Percentiles rank a stretch among this genome's conserved stretches.
These are phyloP conservation scores for Lerista edwardsae DNA, from an alignment of 2,797 vertebrate species.

Conservation along the genomic window DNA sequence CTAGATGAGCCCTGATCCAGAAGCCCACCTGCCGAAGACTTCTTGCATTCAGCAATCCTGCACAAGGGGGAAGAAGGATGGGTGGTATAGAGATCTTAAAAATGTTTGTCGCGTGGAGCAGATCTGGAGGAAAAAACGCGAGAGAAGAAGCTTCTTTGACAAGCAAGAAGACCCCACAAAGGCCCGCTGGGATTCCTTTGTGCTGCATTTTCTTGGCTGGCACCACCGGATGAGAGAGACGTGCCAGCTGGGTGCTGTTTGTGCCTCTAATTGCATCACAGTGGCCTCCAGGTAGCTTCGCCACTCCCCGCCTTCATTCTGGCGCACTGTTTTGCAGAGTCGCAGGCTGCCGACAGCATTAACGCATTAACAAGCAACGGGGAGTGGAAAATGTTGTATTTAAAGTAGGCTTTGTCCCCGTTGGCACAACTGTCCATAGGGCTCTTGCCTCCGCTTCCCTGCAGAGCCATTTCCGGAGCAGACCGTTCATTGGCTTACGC, in stretches of 20 bases:
- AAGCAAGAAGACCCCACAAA: background rate
- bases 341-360: too few species aligned
- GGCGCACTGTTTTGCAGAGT: too few species aligned
- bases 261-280: background rate
- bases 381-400: background rate
- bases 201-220: background rate
- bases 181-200: background rate
- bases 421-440: background rate
- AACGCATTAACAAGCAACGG: too few species aligned
- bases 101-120: background rate
- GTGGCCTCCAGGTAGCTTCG: background rate
- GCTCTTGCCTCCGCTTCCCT: background rate
- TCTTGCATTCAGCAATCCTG: too few species aligned
- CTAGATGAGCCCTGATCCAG: too few species aligned
- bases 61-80: background rate
- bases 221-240: background rate
- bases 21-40: too few species aligned
- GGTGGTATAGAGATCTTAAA: background rate
- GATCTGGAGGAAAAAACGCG: background rate
- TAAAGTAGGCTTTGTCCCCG: background rate
- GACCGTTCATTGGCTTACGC: background rate
- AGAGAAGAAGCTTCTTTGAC: background rate
- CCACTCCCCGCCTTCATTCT: background rate
- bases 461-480: background rate
- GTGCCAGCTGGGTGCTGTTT: background rate